Base-by-base conservation (phyloP, 2,888 invertebrate genomes). In the Sminthurides aquaticus region DNA sequence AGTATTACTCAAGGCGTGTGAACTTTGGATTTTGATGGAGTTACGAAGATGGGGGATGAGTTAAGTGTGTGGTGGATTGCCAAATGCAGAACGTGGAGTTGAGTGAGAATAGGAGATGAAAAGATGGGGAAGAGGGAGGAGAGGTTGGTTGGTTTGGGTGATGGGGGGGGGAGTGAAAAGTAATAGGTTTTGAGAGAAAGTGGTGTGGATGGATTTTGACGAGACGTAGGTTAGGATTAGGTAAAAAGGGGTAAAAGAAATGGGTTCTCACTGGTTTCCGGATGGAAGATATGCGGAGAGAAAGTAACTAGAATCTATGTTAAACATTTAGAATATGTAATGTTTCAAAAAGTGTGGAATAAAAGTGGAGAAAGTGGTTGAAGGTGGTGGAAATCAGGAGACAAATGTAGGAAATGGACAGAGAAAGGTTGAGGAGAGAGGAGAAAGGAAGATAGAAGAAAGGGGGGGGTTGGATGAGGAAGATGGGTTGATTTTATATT, bases 381-480 rank as follows among this genome's bases (percentile, higher is more conserved):
- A 26, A 60, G 29, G 57, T 59, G 60, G 60, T 60, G 60, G 69
- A 69, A 71, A 71, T 71, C 71, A 71, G 69, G 67, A 69, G 71
- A 69, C 72, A 72, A 72, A 72, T 70, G 70, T 69, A 65, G 69
- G 68, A 69, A 72, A 70, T 70, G 66, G 66, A 66, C 60, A 64
- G 15, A 34, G 66, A 66, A 61, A 64, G 15, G 15, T 15, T 34
- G 43, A 15, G 15, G 43, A 15, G 5, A 15, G 5, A 34, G 15
- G 15, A 11, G 43, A 11, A 34, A 11, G 5, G 43, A 34, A 34
- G 43, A 5, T 5, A 15, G 43, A 15, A 57, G 48, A 62, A 65
- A 67, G 69, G 67, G 62, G 64, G 67, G 64, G 68, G 65, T 63
- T 62, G 55, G 66, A 60, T 59, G 58, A 60, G 52, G 52, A 64